Evolutionary conservation across 2,797 vertebrate genomes (phyloP).

Genomic region (Leptoclinus maculatus): DNA sequence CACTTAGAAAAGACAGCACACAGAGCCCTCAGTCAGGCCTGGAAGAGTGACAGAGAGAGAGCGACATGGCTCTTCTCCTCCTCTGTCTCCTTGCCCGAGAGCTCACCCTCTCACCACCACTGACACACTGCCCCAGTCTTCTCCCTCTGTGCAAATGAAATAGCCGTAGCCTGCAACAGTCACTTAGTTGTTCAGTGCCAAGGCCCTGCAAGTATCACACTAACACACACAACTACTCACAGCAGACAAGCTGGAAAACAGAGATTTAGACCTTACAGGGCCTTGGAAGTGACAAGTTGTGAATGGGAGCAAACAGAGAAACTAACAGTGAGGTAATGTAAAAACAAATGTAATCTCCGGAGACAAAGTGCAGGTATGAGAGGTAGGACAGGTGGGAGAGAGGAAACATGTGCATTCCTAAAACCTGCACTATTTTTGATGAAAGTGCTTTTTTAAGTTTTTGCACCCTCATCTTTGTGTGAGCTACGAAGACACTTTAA

Average conservation of each 20-base stretch:
- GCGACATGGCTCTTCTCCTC: conserved; percentile 53
- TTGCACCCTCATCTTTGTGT: not conserved
- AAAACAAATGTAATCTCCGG: conserved; percentile 9
- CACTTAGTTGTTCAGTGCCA: conserved; percentile 63
- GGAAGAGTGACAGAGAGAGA: conserved; percentile 52
- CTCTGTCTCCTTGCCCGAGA: conserved; percentile 70
- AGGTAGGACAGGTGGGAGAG: not conserved
- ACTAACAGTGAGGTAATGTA: conserved; percentile 9
- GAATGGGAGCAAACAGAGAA: conserved; percentile 32
- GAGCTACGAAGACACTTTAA: not conserved
- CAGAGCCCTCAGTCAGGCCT: conserved; percentile 56
- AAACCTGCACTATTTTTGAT: not conserved
- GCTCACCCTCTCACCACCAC: conserved; percentile 68
- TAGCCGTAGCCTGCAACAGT: conserved; percentile 68
- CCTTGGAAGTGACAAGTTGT: conserved; percentile 44
- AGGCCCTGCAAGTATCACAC: conserved; percentile 60
- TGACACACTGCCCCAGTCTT: conserved; percentile 75
- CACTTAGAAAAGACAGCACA: conserved; percentile 58
- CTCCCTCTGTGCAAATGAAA: conserved; percentile 51
- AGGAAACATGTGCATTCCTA: not conserved
- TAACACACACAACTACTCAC: conserved; percentile 49
- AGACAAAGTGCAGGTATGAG: conserved; percentile 14
- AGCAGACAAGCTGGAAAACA: conserved; percentile 51
- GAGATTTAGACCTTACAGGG: conserved; percentile 59
- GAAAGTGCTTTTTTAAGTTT: not conserved